Percentiles rank a stretch among this genome's conserved stretches.
phyloP scores from a whole-genome alignment of 2,113 vertebrate species.

The Stegostoma tigrinum region DNA sequence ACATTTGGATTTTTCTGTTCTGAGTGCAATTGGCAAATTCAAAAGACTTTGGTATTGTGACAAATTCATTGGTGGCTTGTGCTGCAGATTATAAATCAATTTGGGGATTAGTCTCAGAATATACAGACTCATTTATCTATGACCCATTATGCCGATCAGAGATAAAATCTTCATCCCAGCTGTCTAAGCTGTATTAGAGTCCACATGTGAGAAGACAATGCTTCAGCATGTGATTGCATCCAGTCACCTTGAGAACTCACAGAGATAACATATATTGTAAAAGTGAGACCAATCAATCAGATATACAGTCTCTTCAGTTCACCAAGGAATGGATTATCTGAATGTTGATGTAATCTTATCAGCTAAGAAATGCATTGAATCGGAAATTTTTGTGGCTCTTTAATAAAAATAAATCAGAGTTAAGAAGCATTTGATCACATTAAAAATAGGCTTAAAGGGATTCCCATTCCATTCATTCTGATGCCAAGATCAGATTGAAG shows the following conservation, averaged over 20 bases:
- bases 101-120: background rate
- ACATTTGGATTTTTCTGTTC: background rate
- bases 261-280: background rate
- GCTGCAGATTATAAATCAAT: background rate
- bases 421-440: background rate
- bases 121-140: background rate
- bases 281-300: conserved; percentile 11
- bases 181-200: background rate
- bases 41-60: background rate
- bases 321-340: background rate
- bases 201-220: background rate
- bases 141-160: background rate
- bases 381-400: background rate
- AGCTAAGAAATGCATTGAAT: background rate
- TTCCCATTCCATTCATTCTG: background rate
- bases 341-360: background rate
- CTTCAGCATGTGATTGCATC: background rate
- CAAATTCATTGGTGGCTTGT: background rate
- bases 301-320: background rate
- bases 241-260: background rate
- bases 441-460: background rate
- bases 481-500: background rate
- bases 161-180: background rate
- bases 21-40: background rate
- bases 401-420: background rate